Percentiles rank a stretch among this genome's conserved stretches.
phyloP scores from a whole-genome alignment of 53 echinoderm and acorn worm genomes.

The Astropecten irregularis region DNA sequence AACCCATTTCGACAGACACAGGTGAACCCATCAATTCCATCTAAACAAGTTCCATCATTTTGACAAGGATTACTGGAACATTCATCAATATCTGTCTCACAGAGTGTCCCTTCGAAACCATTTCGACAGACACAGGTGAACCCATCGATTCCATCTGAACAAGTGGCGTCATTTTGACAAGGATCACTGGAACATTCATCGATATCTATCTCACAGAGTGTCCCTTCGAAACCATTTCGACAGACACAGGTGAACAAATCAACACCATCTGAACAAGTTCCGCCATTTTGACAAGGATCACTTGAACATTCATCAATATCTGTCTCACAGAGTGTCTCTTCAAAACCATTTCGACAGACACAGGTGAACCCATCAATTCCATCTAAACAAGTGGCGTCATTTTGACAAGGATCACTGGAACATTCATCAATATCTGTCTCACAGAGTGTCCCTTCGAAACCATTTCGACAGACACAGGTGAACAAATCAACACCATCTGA shows the following conservation, averaged over 20 bases:
- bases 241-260: slow-evolving; percentile 5
- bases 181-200: slow-evolving; percentile 35
- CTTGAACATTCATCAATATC: slow-evolving; percentile 39
- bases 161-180: slow-evolving; percentile 22
- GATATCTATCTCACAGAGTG: slow-evolving; percentile 22
- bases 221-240: slow-evolving; percentile 11
- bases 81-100: slow-evolving; percentile 26
- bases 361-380: slow-evolving; percentile 4
- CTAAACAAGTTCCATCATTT: slow-evolving; percentile 19
- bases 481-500: not conserved
- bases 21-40: not conserved
- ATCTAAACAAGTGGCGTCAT: slow-evolving; percentile 33
- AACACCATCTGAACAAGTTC: slow-evolving; percentile 26
- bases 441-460: slow-evolving; percentile 27
- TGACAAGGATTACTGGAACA: slow-evolving; percentile 14
- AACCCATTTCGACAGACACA: slow-evolving; percentile 38
- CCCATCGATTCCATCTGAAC: not conserved
- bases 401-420: not conserved
- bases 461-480: slow-evolving; percentile 15
- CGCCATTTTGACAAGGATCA: slow-evolving; percentile 20
- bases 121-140: slow-evolving; percentile 16
- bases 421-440: slow-evolving; percentile 35
- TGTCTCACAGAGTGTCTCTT: slow-evolving; percentile 6
- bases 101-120: slow-evolving; percentile 7
- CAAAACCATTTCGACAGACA: slow-evolving; percentile 14